phyloP scores from a whole-genome alignment of 1,140 invertebrate species.

The Frieseomelitta varia region DNA sequence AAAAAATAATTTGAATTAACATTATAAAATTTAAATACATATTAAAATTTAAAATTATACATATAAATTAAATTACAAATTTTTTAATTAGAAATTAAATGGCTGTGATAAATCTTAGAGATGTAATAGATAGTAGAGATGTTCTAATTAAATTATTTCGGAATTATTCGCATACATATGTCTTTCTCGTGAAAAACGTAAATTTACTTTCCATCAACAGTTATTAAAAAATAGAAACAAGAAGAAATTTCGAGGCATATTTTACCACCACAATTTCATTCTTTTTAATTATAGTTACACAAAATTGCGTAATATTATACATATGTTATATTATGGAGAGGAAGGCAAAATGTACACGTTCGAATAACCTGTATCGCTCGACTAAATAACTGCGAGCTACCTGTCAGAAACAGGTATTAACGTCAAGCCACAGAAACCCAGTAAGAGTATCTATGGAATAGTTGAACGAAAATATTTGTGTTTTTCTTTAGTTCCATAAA shows the following conservation, averaged over 20 bases:
- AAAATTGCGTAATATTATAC: not conserved
- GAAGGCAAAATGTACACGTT: conserved; percentile 41
- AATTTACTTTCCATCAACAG: not conserved
- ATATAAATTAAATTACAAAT: no score
- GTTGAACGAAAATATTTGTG: conserved; percentile 73
- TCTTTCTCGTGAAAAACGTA: not conserved
- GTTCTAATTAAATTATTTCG: no score
- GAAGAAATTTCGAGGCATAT: not conserved
- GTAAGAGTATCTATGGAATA: conserved; percentile 40
- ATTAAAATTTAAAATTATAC: no score
- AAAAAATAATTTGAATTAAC: no score
- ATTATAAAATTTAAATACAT: no score
- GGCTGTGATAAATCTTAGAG: no score
- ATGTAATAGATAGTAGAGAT: no score
- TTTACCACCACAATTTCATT: not conserved
- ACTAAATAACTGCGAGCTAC: conserved; percentile 70
- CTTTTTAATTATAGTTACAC: not conserved
- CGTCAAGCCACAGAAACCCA: conserved; percentile 52
- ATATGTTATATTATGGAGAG: not conserved
- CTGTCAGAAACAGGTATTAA: conserved; percentile 72
- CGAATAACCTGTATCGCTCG: conserved; percentile 58
- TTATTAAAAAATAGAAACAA: not conserved
- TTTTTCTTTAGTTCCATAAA: conserved; percentile 74
- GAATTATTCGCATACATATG: not conserved
- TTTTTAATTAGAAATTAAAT: no score